phyloP scores from a whole-genome alignment of 1,140 invertebrate species.

The Bombus picipes region DNA sequence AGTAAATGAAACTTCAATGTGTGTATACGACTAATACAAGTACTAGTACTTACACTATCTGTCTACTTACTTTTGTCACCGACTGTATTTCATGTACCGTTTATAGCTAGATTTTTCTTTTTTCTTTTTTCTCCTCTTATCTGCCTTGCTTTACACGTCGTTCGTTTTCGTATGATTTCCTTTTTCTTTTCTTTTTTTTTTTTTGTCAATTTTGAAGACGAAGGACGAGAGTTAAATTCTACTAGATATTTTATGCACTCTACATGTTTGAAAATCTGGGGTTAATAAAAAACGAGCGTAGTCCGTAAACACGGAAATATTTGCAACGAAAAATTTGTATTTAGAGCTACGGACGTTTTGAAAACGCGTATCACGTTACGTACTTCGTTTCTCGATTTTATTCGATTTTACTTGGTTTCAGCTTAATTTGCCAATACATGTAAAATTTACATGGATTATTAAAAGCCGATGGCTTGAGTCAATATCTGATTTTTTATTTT shows the following conservation, averaged over 20 bases:
- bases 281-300: background rate
- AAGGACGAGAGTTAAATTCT: background rate
- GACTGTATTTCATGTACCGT: background rate
- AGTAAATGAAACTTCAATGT: too few species aligned
- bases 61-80: too few species aligned
- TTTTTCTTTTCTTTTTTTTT: background rate
- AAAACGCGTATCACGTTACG: background rate
- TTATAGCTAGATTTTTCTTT: background rate
- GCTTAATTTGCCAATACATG: background rate
- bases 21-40: too few species aligned
- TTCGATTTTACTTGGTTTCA: background rate
- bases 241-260: background rate
- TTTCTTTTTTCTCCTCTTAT: too few species aligned
- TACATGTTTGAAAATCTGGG: background rate
- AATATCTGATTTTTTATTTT: too few species aligned
- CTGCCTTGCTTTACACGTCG: too few species aligned
- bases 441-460: too few species aligned
- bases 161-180: background rate
- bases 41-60: too few species aligned
- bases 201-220: background rate
- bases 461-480: too few species aligned
- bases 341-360: background rate
- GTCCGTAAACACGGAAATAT: background rate
- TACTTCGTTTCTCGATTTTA: background rate
- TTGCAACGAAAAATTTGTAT: background rate